Base-by-base conservation (phyloP, 2,888 invertebrate genomes). In the Caenorhabditis becei region DNA sequence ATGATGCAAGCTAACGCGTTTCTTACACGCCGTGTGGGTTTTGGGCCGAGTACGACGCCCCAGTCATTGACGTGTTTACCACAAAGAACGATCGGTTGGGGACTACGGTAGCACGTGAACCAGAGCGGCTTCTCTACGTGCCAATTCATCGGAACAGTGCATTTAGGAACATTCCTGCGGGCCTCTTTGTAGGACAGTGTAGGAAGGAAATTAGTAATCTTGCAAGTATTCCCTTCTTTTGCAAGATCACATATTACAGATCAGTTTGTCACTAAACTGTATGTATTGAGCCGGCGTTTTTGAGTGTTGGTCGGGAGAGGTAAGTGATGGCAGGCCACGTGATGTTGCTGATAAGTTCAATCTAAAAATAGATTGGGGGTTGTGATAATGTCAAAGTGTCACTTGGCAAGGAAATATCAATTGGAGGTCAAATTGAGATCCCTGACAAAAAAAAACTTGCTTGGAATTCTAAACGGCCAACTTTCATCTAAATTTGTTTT, bases 81-180 rank as follows among this genome's bases (percentile, higher is more conserved):
- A 58, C 80, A 74, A 69, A 80, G 80, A 80, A 80, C 74, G 47
- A 74, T 69, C 41, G 56, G 10, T 0, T 44, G n/a, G 62, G 54
- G 56, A 59, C 58, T 74, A 79, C 79, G 62, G 74, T 80, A 80
- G 65, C 80, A 80, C 69, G 80, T 80, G 80, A 80, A 74, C 44
- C 37, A 51, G 59, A 75, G 66, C 11, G 69, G 69, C 56, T 67
- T 69, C 16, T 37, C 53, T 75, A 75, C 75, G 75, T 75, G 75
- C 75, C 66, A 53, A 66, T 66, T 65, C 61, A 54, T 53, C 18
- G n/a, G 61, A 75, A 75, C 75, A 66, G 75, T 75, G 75, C 75
- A 61, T 66, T 51, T 16, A 16, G 37, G 51, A 61, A 75, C 75
- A 75, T 75, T 75, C 61, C 26, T 47, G 47, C 41, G 41, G 16